Evolutionary conservation across 1,140 invertebrate species (phyloP), one percentile per base, ranked within the genome.

Genomic region (Nilaparvata lugens): DNA sequence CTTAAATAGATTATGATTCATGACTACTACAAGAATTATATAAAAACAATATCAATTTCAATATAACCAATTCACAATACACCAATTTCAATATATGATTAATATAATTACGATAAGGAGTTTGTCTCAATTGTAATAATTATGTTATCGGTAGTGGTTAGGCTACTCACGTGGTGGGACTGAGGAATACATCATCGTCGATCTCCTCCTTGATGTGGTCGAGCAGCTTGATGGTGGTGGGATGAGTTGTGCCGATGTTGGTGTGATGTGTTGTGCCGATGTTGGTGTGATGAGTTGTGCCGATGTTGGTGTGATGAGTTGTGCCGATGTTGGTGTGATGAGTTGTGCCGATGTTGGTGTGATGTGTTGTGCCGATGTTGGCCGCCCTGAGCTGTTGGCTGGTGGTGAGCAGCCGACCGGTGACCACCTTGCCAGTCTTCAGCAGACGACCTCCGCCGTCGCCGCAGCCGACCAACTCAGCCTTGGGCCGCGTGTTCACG

Each of bases 121-220:
- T n/a, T n/a, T n/a, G n/a, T n/a, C n/a, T n/a, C n/a, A n/a, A n/a
- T n/a, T n/a, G n/a, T n/a, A n/a, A n/a, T n/a, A n/a, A 28, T 28
- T 4, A 28, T 28, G 28, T 28, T 4, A 28, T 3, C 28, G 9
- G 28, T 28, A 28, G 28, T 24, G 60, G 35, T 54, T 63, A 56
- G n/a, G n/a, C n/a, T 58, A 58, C 69, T 75, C 67, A 77, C 76
- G 75, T 78, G 60, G 78, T 83, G 0, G 88, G 88, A 75, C 86
- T 90, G 53, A 90, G 75, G 70, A 91, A 91, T 6, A 91, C 80
- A 58, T 87, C 86, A 62, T 83, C 81, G 58, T 79, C 78, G 2
- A 78, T 68, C 66, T 84, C 81, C 60, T 81, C 76, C 63, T 81
- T 82, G 13, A 78, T 74, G 60, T 78, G 75, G 24, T 78, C 76